These are phyloP conservation scores for Camponotus vicinus DNA, from an alignment of 1,140 invertebrate species.

Conservation along the genomic window DNA sequence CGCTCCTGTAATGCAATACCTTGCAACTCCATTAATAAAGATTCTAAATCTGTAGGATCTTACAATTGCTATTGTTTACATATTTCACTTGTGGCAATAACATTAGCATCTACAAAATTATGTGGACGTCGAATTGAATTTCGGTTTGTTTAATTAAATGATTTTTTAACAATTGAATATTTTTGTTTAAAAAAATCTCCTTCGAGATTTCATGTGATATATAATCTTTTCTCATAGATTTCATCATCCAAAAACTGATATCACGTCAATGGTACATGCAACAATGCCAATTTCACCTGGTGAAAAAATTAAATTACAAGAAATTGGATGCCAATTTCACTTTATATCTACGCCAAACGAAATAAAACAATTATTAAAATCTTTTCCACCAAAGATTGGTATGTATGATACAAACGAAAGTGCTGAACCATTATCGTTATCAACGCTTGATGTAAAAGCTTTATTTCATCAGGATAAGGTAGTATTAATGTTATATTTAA, in stretches of 20 bases:
- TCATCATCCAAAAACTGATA: constrained; percentile 84
- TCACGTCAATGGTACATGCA: constrained; percentile 75
- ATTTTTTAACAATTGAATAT: not conserved
- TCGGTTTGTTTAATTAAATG: constrained; percentile 71
- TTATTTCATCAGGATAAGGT: constrained; percentile 80
- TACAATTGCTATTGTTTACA: constrained; percentile 81
- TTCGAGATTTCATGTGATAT: constrained; percentile 39
- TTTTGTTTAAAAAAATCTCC: not conserved
- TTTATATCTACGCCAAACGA: constrained; percentile 83
- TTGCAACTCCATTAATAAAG: constrained; percentile 40
- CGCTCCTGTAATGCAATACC: constrained; percentile 47
- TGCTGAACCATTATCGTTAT: constrained; percentile 76
- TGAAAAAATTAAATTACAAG: constrained; percentile 80
- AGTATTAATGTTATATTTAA: constrained; percentile 27
- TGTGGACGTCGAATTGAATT: constrained; percentile 79
- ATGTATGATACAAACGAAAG: constrained; percentile 78
- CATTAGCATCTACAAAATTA: constrained; percentile 70
- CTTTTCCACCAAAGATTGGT: constrained; percentile 83
- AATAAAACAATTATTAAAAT: constrained; percentile 81
- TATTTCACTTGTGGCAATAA: constrained; percentile 76
- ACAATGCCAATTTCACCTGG: constrained; percentile 73
- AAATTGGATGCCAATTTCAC: constrained; percentile 83
- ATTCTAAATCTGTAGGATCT: constrained; percentile 73
- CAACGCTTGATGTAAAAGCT: constrained; percentile 74
- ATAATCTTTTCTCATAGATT: constrained; percentile 76